Base-by-base conservation (phyloP, 1,140 invertebrate species). In the Drosophila athabasca region DNA sequence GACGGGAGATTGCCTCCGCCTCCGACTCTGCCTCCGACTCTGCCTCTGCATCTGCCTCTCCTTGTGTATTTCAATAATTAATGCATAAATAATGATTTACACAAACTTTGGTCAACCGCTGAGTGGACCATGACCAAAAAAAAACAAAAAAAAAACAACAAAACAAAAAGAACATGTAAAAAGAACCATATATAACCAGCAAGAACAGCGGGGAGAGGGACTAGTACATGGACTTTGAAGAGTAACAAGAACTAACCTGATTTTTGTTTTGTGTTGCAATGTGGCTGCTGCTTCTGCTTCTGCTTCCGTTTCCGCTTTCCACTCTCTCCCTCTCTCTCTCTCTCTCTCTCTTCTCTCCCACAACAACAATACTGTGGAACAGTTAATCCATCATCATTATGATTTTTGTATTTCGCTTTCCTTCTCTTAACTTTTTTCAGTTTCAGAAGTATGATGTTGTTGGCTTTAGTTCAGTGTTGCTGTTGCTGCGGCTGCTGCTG, bases 381-480 rank as follows among this genome's bases (percentile, higher is more conserved):
- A 81, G 77, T 81, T 81, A 85, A 85, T 85, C 77, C 82, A 87
- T 85, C 82, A 87, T 85, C 78, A 78, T 85, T 75, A 78, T 78
- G 78, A 77, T 78, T 75, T 85, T 80, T 52, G 54, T 52, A 54
- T 68, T 74, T 69, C 58, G 66, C 48, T 59, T 51, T 65, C 19
- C 48, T 54, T 58, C 41, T 46, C 19, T 52, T 54, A 59, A 35
- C 53, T 62, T 65, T 64, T 54, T 57, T 64, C 44, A 66, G 79
- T 60, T 43, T 39, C 35, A 39, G 35, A 51, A 44, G 49, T 22
- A 26, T 41, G 59, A 43, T 55, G 51, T 41, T 80, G 49, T 46
- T 78, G 48, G 49, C 66, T 61, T 55, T 61, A n/a, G 51, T 59
- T 62, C 51, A 39, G 48, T 39, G 45, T 22, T 48, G 58, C 5